Percentiles rank a stretch among this genome's conserved stretches.
These are phyloP conservation scores for Momotus momota DNA, from an alignment of 2,797 vertebrate genomes.

Conservation along the genomic window DNA sequence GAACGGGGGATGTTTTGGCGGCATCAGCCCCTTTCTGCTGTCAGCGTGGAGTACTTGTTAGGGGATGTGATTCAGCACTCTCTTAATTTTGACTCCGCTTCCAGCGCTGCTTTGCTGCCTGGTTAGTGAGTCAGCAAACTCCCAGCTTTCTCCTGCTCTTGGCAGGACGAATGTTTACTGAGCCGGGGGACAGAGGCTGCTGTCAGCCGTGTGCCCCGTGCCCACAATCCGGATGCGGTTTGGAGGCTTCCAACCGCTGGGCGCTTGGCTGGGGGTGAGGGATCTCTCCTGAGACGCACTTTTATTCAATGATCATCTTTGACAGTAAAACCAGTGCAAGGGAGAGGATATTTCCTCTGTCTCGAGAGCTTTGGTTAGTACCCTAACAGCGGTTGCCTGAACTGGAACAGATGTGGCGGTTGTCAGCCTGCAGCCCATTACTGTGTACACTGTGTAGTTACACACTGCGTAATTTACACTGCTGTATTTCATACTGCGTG, in stretches of 20 bases:
- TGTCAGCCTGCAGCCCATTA: background rate
- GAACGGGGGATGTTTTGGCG: background rate
- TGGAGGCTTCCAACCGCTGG: rapidly evolving
- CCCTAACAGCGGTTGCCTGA: background rate
- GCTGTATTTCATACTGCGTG: background rate
- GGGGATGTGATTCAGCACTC: slow-evolving; percentile 11
- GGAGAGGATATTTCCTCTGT: background rate
- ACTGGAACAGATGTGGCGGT: background rate
- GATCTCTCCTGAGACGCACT: background rate
- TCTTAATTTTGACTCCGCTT: background rate
- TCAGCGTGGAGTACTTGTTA: background rate
- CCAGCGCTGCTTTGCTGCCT: background rate
- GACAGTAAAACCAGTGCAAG: background rate
- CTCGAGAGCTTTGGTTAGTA: background rate
- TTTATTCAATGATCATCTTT: background rate
- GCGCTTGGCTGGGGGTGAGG: background rate
- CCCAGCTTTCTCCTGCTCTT: background rate
- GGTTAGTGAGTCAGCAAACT: slow-evolving; percentile 36
- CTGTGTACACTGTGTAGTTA: background rate
- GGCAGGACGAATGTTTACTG: background rate
- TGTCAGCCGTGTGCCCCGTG: background rate
- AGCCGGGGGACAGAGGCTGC: background rate
- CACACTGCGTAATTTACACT: background rate
- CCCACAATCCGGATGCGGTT: rapidly evolving
- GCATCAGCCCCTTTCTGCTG: background rate